Conservation (phyloP, 2,888 invertebrate genomes). For the Pyrrhosoma nymphula region DNA sequence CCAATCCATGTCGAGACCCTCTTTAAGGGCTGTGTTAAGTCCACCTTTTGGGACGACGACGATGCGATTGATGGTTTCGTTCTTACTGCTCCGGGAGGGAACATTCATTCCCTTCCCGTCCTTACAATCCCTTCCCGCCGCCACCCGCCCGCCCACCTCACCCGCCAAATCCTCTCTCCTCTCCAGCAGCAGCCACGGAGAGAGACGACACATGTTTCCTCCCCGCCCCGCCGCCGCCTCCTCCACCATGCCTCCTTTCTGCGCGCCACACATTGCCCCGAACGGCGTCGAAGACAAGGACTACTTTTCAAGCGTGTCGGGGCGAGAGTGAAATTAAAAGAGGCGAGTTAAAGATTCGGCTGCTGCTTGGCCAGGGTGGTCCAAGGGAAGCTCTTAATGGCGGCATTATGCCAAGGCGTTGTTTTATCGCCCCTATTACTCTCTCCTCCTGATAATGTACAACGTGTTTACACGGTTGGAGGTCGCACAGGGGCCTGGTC, state of each 20-base stretch:
- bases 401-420: slow-evolving; percentile 23
- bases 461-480: slow-evolving; percentile 28
- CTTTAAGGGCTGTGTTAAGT: slow-evolving; percentile 30
- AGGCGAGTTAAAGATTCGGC: neutral
- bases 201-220: neutral
- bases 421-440: slow-evolving; percentile 26
- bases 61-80: slow-evolving; percentile 18
- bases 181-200: neutral
- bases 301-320: neutral
- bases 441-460: slow-evolving; percentile 1
- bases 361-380: neutral
- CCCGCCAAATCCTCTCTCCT: neutral
- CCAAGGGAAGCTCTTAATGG: neutral
- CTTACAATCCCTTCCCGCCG: neutral
- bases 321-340: neutral
- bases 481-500: slow-evolving; percentile 2
- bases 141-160: neutral
- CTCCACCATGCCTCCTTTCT: neutral
- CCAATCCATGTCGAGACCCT: slow-evolving; percentile 36
- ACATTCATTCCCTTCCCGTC: neutral
- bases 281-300: neutral
- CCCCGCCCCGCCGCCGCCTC: neutral
- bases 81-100: neutral
- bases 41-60: slow-evolving; percentile 18
- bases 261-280: neutral